Percentiles rank a stretch among this genome's conserved stretches.
phyloP scores from a whole-genome alignment of 2,797 vertebrate species.

The Hippoglossus hippoglossus region DNA sequence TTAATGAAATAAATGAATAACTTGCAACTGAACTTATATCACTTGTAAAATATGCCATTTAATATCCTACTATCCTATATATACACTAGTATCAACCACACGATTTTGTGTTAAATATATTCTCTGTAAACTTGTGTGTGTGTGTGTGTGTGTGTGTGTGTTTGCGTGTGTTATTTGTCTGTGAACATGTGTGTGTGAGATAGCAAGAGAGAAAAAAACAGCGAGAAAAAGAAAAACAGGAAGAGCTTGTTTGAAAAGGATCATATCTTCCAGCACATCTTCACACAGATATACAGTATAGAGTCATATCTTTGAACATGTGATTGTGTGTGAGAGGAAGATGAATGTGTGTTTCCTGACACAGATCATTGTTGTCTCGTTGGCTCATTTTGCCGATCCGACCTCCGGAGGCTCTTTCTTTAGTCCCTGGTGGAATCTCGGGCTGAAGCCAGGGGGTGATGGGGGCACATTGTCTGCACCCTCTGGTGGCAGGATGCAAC shows the following conservation, averaged over 20 bases:
- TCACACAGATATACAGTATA: slow-evolving; percentile 23
- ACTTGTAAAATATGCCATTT: background rate
- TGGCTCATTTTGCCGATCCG: slow-evolving; percentile 49
- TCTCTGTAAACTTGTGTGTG: too few relatives aligned
- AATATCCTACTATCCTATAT: too few relatives aligned
- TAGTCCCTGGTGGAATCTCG: slow-evolving; percentile 58
- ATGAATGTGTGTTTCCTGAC: slow-evolving; percentile 31
- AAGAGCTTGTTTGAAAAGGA: slow-evolving; percentile 27
- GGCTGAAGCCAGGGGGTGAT: slow-evolving; percentile 62
- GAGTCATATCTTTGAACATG: slow-evolving; percentile 42
- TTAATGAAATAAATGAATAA: too few relatives aligned
- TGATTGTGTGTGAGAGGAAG: slow-evolving; percentile 23
- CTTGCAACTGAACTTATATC: background rate
- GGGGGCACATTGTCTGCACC: slow-evolving; percentile 84
- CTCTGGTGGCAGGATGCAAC: slow-evolving; percentile 83
- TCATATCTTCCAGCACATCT: slow-evolving; percentile 54
- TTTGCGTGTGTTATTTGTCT: slow-evolving; percentile 3
- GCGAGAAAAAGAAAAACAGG: slow-evolving; percentile 19
- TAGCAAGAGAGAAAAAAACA: background rate
- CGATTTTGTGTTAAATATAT: too few relatives aligned
- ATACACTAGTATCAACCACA: background rate
- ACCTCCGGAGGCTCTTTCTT: slow-evolving; percentile 74
- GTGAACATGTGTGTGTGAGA: background rate
- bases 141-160: too few relatives aligned
- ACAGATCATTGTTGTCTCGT: slow-evolving; percentile 58